phyloP scores from a whole-genome alignment of 2,797 vertebrate species.

The Gymnothorax javanicus region DNA sequence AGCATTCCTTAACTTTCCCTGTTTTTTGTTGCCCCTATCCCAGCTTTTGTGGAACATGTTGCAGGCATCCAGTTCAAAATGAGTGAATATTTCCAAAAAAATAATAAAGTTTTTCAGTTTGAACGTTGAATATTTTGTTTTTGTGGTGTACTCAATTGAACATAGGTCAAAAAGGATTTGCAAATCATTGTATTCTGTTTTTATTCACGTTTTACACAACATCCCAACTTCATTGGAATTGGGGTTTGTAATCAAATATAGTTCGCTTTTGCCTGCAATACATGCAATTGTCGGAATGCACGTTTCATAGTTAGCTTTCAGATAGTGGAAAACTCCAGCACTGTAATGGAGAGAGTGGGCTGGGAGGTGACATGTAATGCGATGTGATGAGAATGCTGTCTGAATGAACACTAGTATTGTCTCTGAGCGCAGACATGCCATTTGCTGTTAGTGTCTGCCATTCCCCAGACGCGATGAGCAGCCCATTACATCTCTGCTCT shows the following conservation, averaged over 20 bases:
- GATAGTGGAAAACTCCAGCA: background rate
- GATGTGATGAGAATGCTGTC: background rate
- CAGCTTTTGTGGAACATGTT: no score
- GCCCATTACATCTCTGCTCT: background rate
- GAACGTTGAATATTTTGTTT: no score
- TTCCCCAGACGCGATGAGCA: slow-evolving; percentile 7
- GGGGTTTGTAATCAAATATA: background rate
- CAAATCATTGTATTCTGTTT: no score
- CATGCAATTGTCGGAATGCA: background rate
- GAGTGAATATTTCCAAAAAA: no score
- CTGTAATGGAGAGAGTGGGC: background rate
- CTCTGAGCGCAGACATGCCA: background rate
- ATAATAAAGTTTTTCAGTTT: no score
- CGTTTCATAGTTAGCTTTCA: background rate
- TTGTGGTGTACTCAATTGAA: no score
- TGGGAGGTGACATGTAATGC: background rate
- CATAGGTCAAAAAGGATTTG: no score
- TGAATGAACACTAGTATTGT: background rate
- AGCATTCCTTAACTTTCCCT: no score
- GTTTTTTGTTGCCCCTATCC: no score
- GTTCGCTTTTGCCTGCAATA: background rate
- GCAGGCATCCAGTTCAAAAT: no score
- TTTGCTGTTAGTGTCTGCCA: slow-evolving; percentile 7
- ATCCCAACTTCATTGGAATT: no score
- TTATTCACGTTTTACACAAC: no score